These are phyloP conservation scores for Vanessa tameamea DNA, from an alignment of 1,140 invertebrate genomes.

Conservation along the genomic window DNA sequence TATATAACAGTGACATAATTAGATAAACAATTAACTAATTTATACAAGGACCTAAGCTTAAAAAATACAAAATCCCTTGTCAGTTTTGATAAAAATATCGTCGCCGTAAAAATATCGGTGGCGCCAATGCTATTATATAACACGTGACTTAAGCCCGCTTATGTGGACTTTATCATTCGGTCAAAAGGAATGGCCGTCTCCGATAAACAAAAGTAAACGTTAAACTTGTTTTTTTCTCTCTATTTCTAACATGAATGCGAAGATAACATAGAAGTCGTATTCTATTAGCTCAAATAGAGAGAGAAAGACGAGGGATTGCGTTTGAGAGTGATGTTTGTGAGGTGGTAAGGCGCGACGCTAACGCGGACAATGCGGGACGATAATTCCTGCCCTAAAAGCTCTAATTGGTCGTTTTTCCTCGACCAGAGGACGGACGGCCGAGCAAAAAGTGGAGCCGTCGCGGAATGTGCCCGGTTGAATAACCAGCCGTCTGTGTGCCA, in stretches of 20 bases:
- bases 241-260: slow-evolving; percentile 35
- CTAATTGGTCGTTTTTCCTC: slow-evolving; percentile 76
- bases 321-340: slow-evolving; percentile 36
- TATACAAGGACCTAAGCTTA: slow-evolving; percentile 1
- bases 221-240: slow-evolving; percentile 43
- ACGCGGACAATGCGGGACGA: slow-evolving; percentile 61
- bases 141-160: slow-evolving; percentile 33
- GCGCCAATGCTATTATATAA: slow-evolving; percentile 41
- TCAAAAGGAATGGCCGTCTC: slow-evolving; percentile 23
- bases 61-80: slow-evolving; percentile 5
- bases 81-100: slow-evolving; percentile 37
- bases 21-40: slow-evolving; percentile 16
- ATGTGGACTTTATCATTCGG: slow-evolving; percentile 34
- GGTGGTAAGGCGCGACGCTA: slow-evolving; percentile 38
- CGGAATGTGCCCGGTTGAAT: slow-evolving; percentile 78
- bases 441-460: slow-evolving; percentile 75
- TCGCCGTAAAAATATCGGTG: slow-evolving; percentile 31
- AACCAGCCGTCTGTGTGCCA: slow-evolving; percentile 72
- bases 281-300: slow-evolving; percentile 18
- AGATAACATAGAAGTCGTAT: slow-evolving; percentile 42
- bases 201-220: slow-evolving; percentile 41
- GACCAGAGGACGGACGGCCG: slow-evolving; percentile 53
- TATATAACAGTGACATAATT: neutral
- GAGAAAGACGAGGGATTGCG: slow-evolving; percentile 14
- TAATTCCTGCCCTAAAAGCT: slow-evolving; percentile 75